Conservation (phyloP, 2,888 invertebrate species). For the Allolobophora icterica region DNA sequence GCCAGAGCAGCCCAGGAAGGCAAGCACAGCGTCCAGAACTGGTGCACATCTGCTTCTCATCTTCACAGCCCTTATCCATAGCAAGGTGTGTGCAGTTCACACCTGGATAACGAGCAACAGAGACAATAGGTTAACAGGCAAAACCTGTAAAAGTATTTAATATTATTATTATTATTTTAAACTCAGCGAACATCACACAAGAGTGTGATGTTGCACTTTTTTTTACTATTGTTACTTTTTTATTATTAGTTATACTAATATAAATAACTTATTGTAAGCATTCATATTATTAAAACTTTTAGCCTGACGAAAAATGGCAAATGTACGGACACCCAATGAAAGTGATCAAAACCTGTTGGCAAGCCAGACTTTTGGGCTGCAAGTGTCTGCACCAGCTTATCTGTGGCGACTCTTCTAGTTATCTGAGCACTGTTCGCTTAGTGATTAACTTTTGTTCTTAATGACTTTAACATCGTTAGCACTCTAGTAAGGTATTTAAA, state of each 20-base stretch:
- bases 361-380: too few species aligned
- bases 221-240: background rate
- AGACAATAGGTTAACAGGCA: background rate
- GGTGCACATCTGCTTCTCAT: background rate
- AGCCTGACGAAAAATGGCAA: too few species aligned
- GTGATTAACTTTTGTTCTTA: too few species aligned
- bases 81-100: background rate
- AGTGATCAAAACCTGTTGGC: background rate
- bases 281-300: too few species aligned
- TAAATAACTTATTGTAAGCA: background rate
- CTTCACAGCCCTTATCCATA: background rate
- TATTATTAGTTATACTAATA: background rate
- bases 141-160: background rate
- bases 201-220: background rate
- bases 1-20: background rate
- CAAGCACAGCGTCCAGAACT: background rate
- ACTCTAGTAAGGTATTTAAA: too few species aligned
- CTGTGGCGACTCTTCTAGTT: too few species aligned
- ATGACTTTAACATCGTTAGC: too few species aligned
- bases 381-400: too few species aligned
- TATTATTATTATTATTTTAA: background rate
- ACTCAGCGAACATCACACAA: background rate
- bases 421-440: too few species aligned
- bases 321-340: too few species aligned
- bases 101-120: background rate